Percentiles rank a stretch among this genome's conserved stretches.
These are phyloP conservation scores for Serinus canaria DNA, from an alignment of 2,113 vertebrate species.

Conservation along the genomic window DNA sequence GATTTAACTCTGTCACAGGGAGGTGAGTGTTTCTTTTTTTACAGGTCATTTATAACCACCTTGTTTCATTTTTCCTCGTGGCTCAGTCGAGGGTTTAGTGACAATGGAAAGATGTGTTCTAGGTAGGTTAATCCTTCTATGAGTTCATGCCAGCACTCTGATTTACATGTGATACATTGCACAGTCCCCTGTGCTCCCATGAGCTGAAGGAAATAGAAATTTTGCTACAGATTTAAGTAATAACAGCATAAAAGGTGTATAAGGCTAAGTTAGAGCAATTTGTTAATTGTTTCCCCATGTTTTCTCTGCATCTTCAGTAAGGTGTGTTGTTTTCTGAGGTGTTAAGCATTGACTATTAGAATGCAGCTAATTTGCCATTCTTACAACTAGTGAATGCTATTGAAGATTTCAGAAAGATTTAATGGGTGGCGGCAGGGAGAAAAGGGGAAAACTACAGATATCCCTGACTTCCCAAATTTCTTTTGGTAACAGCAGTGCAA, in stretches of 20 bases:
- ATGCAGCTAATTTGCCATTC: neutral
- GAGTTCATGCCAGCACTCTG: neutral
- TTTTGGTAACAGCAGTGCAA: neutral
- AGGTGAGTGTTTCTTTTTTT: slow-evolving; percentile 73
- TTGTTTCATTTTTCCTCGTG: neutral
- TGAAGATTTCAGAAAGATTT: neutral
- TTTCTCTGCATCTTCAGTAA: neutral
- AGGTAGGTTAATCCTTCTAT: neutral
- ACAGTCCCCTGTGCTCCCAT: neutral
- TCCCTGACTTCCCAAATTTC: neutral
- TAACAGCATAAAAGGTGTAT: neutral
- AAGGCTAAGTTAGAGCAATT: neutral
- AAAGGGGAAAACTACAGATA: neutral
- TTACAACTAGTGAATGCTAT: neutral
- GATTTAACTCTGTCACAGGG: slow-evolving; percentile 83
- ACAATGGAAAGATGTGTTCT: neutral
- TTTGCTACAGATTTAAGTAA: neutral
- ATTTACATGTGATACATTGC: neutral
- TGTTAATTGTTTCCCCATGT: neutral
- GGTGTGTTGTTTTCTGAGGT: neutral
- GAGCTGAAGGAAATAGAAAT: neutral
- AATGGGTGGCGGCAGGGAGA: fast-evolving
- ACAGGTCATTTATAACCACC: neutral
- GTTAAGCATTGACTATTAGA: neutral
- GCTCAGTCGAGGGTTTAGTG: neutral